Evolutionary conservation across 2,888 invertebrate species (phyloP), one percentile per base, ranked within the genome.

Genomic region (Megalurothrips usitatus): DNA sequence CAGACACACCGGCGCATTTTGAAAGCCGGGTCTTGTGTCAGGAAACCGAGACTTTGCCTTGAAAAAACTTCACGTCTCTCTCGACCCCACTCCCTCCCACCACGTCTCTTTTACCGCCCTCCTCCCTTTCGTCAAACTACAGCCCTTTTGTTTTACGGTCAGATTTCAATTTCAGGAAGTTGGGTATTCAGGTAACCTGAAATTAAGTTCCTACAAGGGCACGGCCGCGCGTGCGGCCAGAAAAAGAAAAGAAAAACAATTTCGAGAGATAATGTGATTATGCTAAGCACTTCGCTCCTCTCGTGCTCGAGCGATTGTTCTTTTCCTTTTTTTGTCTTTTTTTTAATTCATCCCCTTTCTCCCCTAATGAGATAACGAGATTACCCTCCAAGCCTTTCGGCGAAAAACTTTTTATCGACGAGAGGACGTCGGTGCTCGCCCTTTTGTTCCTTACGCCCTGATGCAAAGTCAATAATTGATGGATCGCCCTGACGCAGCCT

Each of bases 401-500:
- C 68, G 23, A 23, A 8, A 75, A 75, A 75, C 23, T 75, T 75
- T n/a, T 75, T 23, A 26, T 12, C 26, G 23, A 75, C 68, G 58
- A 17, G 58, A 17, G 14, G 58, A 17, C 14, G 14, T 12, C 58
- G 58, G 52, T 19, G 52, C 49, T 9, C 10, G 49, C 52, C 26
- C 68, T 75, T 26, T 75, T 75, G 68, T 75, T 26, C 58, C 17
- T 43, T 52, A 17, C 52, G 52, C 14, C 68, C 68, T 26, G 23
- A 75, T 75, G 34, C 68, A 75, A 75, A 75, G 68, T 75, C 68
- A 10, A 75, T 26, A 75, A 75, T 75, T 75, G 68, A 26, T 75
- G 68, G 26, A 75, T 26, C 68, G 23, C 68, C 68, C 58, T 6
- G 34, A 43, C 52, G 4, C 58, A 6, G 58, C 19, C 58, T 58